Conservation (phyloP, 2,113 vertebrate species). For the Aplodontia rufa region DNA sequence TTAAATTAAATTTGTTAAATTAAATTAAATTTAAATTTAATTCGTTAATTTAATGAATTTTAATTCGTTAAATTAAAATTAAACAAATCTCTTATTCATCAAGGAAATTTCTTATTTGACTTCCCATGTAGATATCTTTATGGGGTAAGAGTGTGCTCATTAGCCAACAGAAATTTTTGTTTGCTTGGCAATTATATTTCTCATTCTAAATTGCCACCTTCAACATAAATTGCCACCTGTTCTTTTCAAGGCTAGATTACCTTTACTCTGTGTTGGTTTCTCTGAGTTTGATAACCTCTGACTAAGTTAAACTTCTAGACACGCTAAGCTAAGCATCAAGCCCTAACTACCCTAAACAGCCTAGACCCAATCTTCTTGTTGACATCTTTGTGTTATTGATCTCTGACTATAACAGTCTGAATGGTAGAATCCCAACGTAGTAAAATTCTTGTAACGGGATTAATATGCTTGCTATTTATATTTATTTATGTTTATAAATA, state of each 20-base stretch:
- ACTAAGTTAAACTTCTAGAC: slow-evolving; percentile 12
- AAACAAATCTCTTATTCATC: neutral
- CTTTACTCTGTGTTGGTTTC: neutral
- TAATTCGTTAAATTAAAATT: neutral
- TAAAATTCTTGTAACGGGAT: neutral
- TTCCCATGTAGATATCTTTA: slow-evolving; percentile 8
- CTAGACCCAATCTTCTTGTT: neutral
- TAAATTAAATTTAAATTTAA: too few relatives aligned
- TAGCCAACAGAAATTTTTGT: neutral
- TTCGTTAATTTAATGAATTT: too few relatives aligned
- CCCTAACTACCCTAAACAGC: neutral
- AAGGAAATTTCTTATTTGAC: slow-evolving; percentile 9
- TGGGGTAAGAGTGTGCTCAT: neutral
- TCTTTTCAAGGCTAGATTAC: slow-evolving; percentile 6
- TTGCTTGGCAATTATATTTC: neutral
- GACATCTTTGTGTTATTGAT: neutral
- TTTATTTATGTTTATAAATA: neutral
- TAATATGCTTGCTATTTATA: neutral
- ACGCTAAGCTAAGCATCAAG: neutral
- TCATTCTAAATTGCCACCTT: neutral
- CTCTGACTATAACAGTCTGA: neutral
- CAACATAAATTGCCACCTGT: neutral
- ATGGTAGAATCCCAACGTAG: neutral
- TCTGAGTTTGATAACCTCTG: neutral
- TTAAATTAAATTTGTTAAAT: too few relatives aligned